Base-by-base conservation (phyloP, 2,888 invertebrate genomes). In the Strigamia maritima region DNA sequence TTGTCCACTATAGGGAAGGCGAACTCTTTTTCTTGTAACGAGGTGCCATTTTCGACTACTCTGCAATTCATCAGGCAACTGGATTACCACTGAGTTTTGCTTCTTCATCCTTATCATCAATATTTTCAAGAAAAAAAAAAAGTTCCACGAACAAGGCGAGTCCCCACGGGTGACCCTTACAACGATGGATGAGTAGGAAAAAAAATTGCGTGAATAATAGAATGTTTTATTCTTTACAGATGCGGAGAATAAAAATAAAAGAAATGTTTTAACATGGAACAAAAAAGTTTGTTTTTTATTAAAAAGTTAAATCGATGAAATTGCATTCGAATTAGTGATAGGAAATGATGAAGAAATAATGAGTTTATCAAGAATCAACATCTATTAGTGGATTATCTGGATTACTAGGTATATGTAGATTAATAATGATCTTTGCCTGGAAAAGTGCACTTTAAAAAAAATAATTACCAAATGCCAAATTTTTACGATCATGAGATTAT, bases 51-150 rank as follows among this genome's bases (percentile, higher is more conserved):
- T 60, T 60, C 7, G 60, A 60, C 60, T 24, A 60, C 60, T 60
- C 60, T 60, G 60, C 60, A 60, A 60, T 60, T 60, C 60, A 60
- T 60, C 60, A 60, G 22, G 24, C 60, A 60, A 60, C 60, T 60
- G 24, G 60, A 60, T 60, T 60, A 60, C 60, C 19, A 60, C 60
- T 60, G 60, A 22, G 22, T 60, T 60, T 60, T 60, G 22, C 24
- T 60, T 8, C 60, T 19, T 24, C 60, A 6, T 60, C 22, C 22
- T 60, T 24, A 60, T 3, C 60, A 60, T 60, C 60, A 60, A 60
- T 22, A 22, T 22, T 60, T 60, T 60, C 19, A 60, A 60, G 22
- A 60, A 60, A 22, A 22, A 60, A 60, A 22, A 60, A 60, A 60
- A 7, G 22, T 60, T 60, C 24, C 60, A 8, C 60, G 22, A 60